Base-by-base conservation (phyloP, 2,888 invertebrate genomes). In the Pelosia muscerda region DNA sequence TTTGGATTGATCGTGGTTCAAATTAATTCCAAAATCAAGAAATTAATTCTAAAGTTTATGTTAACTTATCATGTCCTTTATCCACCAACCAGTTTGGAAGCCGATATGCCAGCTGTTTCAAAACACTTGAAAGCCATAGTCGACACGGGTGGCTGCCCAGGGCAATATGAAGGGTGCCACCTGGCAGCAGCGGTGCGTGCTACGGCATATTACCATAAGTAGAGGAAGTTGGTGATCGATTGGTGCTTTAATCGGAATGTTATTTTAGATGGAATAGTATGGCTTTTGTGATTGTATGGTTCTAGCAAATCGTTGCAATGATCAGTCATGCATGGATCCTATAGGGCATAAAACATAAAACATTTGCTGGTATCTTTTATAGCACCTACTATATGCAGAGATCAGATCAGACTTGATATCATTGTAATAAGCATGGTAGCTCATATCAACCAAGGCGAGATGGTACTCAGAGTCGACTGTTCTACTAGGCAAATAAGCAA, bases 121-220 rank as follows among this genome's bases (percentile, higher is more conserved):
- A 84, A 84, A 84, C 81, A 83, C 69, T 86, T 82, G 86, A 87
- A 92, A 91, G 89, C 91, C 90, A 86, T 90, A 84, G 85, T 82
- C 70, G 89, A 86, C 84, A 91, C 85, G 91, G 88, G 87, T 76
- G 84, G 87, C 76, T 90, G 76, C 81, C 69, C 73, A 73, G 79
- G 72, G 74, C 84, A 81, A 78, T 87, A 86, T 84, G 79, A 77
- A 84, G 85, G 82, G 81, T 77, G 78, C 73, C 84, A 84, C 84
- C 84, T 84, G 81, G 83, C 75, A 77, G 73, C 84, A 80, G 82
- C 86, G 84, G 83, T 79, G 76, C 81, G 72, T 81, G 81, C 84
- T 55, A 34, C 68, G 77, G 72, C 75, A 62, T 62, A 75, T 76
- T 80, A 77, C 76, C 76, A 79, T 78, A 75, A 63, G 64, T 68